phyloP scores from a whole-genome alignment of 2,888 invertebrate species.

The Drosophila nigricruria region DNA sequence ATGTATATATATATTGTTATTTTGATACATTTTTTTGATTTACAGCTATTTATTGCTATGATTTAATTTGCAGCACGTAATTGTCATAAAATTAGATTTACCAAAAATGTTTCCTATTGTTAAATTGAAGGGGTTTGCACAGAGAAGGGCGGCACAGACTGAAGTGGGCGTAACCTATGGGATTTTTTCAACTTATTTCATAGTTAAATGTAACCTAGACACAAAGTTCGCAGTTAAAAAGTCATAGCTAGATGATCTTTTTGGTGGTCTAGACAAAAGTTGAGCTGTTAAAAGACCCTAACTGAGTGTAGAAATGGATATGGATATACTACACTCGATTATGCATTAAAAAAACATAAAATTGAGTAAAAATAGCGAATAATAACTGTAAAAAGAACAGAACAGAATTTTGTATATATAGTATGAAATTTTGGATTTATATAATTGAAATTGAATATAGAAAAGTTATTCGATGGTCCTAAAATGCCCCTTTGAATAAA shows the following conservation, averaged over 20 bases:
- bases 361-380: too few species aligned
- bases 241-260: background rate
- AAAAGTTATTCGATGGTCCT: too few species aligned
- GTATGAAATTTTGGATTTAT: too few species aligned
- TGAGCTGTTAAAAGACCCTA: background rate
- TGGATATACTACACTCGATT: background rate
- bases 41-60: conserved; percentile 44
- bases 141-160: background rate
- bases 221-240: background rate
- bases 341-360: background rate
- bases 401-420: too few species aligned
- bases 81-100: conserved; percentile 66
- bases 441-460: too few species aligned
- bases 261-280: too few species aligned
- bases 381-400: background rate
- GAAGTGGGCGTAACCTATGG: background rate
- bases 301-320: background rate
- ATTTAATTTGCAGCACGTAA: conserved; percentile 69
- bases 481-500: too few species aligned
- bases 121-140: conserved; percentile 20
- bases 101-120: conserved; percentile 20
- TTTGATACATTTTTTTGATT: conserved; percentile 72
- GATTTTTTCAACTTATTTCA: conserved; percentile 17
- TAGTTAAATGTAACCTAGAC: conserved; percentile 17
- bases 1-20: conserved; percentile 49